A percentile compares a stretch with the other conserved stretches of the same genome.
Evolutionary conservation across 2,113 vertebrate genomes (phyloP).

Genomic region (Anoplopoma fimbria): DNA sequence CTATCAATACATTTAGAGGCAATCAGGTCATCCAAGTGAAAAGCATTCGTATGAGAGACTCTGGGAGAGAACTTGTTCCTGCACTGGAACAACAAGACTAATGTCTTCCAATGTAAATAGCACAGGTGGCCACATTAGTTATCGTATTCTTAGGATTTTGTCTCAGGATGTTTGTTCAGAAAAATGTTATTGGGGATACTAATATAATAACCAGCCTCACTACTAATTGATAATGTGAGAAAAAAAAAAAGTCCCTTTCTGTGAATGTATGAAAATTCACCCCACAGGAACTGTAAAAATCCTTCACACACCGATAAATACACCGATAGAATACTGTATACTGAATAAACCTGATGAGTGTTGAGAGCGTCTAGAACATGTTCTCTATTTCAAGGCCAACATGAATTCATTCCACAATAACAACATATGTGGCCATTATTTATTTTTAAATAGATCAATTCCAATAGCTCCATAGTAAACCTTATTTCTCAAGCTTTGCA

Average conservation of each 20-base stretch:
- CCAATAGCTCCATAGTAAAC: no score
- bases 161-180: conserved; percentile 1
- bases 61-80: conserved; percentile 11
- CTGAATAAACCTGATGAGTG: not conserved
- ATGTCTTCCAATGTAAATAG: conserved; percentile 53
- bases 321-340: not conserved
- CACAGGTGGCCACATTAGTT: conserved; percentile 26
- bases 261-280: not conserved
- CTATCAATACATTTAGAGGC: conserved; percentile 17
- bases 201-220: conserved; percentile 3
- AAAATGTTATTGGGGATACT: not conserved
- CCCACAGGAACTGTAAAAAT: not conserved
- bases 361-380: not conserved
- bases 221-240: not conserved
- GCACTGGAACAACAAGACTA: conserved; percentile 44
- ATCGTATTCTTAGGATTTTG: conserved; percentile 30
- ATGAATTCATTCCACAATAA: not conserved
- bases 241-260: not conserved
- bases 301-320: not conserved
- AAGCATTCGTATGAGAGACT: conserved; percentile 16
- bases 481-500: not conserved
- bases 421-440: no score
- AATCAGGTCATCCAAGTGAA: conserved; percentile 52
- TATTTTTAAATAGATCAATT: no score
- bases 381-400: not conserved